Evolutionary conservation across 2,888 invertebrate species (phyloP).

Genomic region (Crossocerus cetratus): DNA sequence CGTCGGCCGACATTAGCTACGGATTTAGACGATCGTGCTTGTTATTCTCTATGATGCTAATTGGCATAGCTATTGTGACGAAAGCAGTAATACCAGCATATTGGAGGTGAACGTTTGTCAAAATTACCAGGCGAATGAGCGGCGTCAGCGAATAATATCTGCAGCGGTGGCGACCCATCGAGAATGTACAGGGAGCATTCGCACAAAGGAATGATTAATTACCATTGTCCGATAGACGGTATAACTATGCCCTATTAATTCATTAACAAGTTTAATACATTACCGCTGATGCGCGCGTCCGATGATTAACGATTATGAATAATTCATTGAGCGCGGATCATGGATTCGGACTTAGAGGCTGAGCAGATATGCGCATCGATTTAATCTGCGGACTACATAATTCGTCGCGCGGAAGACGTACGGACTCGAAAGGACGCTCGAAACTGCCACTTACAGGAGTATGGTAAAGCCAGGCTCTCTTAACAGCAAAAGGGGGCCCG

Average conservation of each 20-base stretch:
- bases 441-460: neutral
- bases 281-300: neutral
- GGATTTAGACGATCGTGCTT: too few relatives aligned
- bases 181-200: neutral
- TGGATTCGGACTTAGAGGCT: too few relatives aligned
- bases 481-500: neutral
- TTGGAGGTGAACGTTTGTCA: too few relatives aligned
- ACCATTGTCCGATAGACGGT: neutral
- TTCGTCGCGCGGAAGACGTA: neutral
- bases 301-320: neutral
- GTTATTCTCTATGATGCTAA: too few relatives aligned
- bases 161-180: too few relatives aligned
- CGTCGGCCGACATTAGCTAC: too few relatives aligned
- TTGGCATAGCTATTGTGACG: too few relatives aligned
- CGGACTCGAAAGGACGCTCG: neutral
- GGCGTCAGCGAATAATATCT: too few relatives aligned
- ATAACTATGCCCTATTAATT: neutral
- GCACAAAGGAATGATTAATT: slow-evolving; percentile 1
- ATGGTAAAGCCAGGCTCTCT: neutral
- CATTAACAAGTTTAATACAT: neutral
- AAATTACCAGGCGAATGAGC: too few relatives aligned
- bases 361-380: neutral
- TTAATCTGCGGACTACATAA: neutral
- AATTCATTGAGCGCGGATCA: neutral
- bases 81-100: too few relatives aligned